Evolutionary conservation across 2,113 vertebrate species (phyloP).

Genomic region (Microtus richardsoni): DNA sequence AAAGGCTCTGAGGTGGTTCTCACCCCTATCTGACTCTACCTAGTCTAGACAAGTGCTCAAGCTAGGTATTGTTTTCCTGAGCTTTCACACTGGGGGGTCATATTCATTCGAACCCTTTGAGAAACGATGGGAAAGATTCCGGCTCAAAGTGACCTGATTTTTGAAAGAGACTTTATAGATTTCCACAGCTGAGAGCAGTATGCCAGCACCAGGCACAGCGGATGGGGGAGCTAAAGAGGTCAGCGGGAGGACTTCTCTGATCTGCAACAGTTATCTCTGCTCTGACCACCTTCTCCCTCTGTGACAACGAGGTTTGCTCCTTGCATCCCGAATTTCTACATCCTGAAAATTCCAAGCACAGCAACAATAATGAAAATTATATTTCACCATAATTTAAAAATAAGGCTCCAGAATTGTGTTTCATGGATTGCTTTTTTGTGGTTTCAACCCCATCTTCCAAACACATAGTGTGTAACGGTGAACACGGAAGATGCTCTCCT

Average conservation of each 20-base stretch:
- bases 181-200: background rate
- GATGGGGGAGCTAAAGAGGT: background rate
- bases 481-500: background rate
- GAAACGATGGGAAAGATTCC: background rate
- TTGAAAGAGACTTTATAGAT: background rate
- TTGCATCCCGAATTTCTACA: background rate
- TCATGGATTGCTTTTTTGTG: background rate
- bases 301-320: background rate
- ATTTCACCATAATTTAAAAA: background rate
- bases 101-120: conserved; percentile 1
- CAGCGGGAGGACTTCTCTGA: background rate
- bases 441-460: background rate
- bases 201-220: background rate
- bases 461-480: background rate
- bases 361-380: background rate
- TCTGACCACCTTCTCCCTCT: background rate
- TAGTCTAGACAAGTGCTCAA: background rate
- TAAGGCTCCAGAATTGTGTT: background rate
- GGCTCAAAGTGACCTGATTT: background rate
- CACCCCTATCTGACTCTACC: background rate
- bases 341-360: background rate
- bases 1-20: background rate
- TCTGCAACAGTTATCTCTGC: background rate
- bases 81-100: background rate
- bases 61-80: background rate